Base-by-base conservation (phyloP, 2,888 invertebrate genomes). In the Anthophora plumipes region DNA sequence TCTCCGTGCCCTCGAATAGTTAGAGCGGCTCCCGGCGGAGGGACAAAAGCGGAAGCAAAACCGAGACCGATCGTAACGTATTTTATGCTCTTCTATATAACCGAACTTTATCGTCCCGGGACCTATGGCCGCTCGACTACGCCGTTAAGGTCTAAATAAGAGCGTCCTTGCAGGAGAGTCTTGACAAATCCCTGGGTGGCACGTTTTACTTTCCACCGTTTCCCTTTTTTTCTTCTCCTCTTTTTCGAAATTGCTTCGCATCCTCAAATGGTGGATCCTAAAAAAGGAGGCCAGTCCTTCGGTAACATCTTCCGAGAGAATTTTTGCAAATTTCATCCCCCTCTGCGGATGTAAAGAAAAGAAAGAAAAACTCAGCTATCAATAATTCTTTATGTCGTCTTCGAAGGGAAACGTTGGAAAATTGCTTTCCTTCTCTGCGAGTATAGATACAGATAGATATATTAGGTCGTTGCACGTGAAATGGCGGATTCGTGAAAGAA, bases 121-220 rank as follows among this genome's bases (percentile, higher is more conserved):
- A 90, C 92, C 91, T 90, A 91, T 91, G 90, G 88, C 80, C 85
- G 85, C 79, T 82, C 89, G 84, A 87, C 88, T 60, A 81, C 83
- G 85, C 84, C 86, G 90, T 88, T 89, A 91, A 90, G 84, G 87
- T 90, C 90, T 86, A 89, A 90, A 90, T 91, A 91, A 91, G 89
- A 89, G 84, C 86, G 88, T 90, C 89, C 88, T 90, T 80, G 88
- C 69, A 54, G 50, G 37, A 87, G 86, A 89, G 87, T 82, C 85
- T 85, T 80, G 85, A 88, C 86, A 89, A 89, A 90, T 91, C 90
- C 91, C 90, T 77, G 74, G 89, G 50, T 48, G 84, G 76, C 75
- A 70, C 77, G 82, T 80, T 85, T 87, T 71, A 75, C 77, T 72
- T 75, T 78, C 78, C 66, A 57, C 54, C 57, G 52, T 55, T 60